Percentiles rank a stretch among this genome's conserved stretches.
These are phyloP conservation scores for Pedetes capensis DNA, from an alignment of 2,113 vertebrate species.

Conservation along the genomic window DNA sequence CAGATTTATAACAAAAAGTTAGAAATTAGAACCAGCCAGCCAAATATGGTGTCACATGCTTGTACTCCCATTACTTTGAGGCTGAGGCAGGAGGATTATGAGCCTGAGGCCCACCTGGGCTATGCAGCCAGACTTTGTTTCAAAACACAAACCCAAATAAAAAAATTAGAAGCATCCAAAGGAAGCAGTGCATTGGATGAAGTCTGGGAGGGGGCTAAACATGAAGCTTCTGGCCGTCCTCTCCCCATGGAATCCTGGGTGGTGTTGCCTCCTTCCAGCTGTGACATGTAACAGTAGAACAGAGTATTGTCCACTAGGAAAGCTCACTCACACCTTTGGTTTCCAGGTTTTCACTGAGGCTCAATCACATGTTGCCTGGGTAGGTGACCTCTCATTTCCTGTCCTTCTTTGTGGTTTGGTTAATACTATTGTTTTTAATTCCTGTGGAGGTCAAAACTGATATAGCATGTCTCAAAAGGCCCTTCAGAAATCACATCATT, in stretches of 20 bases:
- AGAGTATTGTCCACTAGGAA: neutral
- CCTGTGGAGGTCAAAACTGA: neutral
- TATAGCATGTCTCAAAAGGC: neutral
- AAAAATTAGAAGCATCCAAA: neutral
- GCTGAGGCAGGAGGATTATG: no score
- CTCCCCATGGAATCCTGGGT: neutral
- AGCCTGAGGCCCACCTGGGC: no score
- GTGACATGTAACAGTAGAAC: neutral
- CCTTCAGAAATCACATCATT: neutral
- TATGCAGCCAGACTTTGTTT: no score
- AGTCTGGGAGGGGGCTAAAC: neutral
- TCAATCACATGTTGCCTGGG: neutral
- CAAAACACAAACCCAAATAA: no score
- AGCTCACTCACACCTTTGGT: neutral
- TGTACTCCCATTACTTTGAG: no score
- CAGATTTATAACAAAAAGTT: neutral
- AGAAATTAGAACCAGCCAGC: no score
- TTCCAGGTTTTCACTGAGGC: neutral
- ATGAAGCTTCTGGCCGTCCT: neutral
- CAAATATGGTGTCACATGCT: no score
- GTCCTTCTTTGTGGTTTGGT: neutral
- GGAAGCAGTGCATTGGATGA: neutral
- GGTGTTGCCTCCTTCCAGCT: neutral
- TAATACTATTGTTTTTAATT: neutral
- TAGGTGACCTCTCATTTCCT: neutral